Conservation (phyloP, 2,113 vertebrate species). For the Tonatia bakeri region DNA sequence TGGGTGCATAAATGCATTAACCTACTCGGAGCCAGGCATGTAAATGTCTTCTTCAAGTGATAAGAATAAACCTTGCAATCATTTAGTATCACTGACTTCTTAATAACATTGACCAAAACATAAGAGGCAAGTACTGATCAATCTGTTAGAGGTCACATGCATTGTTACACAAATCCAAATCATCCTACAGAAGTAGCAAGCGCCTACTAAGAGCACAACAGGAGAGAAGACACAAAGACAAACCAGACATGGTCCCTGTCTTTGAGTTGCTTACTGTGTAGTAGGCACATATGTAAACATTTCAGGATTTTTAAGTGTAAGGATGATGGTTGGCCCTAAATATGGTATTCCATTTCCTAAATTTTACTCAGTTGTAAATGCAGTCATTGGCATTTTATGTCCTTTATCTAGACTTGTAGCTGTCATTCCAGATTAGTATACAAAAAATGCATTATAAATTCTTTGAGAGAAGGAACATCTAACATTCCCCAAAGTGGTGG, state of each 20-base stretch:
- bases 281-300: neutral
- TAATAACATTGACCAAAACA: neutral
- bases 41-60: slow-evolving; percentile 24
- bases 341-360: neutral
- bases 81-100: slow-evolving; percentile 6
- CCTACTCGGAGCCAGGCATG: neutral
- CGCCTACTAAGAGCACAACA: neutral
- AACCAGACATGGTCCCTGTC: neutral
- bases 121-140: neutral
- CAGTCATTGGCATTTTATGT: neutral
- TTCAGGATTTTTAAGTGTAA: neutral
- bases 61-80: slow-evolving; percentile 8
- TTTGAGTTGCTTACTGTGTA: neutral
- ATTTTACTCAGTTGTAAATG: slow-evolving; percentile 10
- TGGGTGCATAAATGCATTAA: slow-evolving; percentile 37
- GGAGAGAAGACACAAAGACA: neutral
- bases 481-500: neutral
- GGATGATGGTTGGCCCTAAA: neutral
- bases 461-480: neutral
- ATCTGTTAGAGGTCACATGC: neutral
- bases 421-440: neutral
- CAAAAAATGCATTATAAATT: neutral
- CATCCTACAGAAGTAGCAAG: neutral
- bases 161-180: neutral
- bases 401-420: neutral